A percentile compares a stretch with the other conserved stretches of the same genome.
Conservation (phyloP, 2,888 invertebrate genomes). For the Shargacucullia verbasci region DNA sequence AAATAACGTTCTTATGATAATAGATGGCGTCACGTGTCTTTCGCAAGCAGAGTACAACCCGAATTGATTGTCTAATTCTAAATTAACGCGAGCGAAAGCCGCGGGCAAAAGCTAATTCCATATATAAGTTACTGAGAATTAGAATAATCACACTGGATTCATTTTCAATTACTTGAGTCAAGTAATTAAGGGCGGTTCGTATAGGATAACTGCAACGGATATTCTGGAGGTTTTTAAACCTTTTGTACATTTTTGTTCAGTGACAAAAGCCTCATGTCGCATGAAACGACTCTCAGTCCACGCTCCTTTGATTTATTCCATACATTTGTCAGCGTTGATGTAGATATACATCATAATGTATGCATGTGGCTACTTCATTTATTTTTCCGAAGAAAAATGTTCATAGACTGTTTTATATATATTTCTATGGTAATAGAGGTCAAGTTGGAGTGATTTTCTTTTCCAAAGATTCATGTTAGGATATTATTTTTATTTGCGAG, state of each 20-base stretch:
- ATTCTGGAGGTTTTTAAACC: too few species aligned
- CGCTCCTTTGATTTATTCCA: constrained; percentile 77
- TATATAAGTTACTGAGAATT: too few species aligned
- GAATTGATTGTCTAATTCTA: too few species aligned
- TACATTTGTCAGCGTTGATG: constrained; percentile 78
- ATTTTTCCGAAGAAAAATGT: constrained; percentile 71
- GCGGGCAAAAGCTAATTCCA: too few species aligned
- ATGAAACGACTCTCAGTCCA: constrained; percentile 69
- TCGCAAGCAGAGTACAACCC: too few species aligned
- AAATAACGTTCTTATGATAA: too few species aligned
- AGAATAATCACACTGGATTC: too few species aligned
- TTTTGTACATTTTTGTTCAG: constrained; percentile 9
- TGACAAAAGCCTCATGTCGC: constrained; percentile 42
- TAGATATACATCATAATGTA: constrained; percentile 73
- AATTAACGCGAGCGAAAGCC: too few species aligned
- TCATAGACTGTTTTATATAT: constrained; percentile 65
- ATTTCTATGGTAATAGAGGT: constrained; percentile 67
- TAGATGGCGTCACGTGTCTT: too few species aligned
- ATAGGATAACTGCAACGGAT: too few species aligned
- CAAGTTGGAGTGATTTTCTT: constrained; percentile 68
- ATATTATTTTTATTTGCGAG: constrained; percentile 52
- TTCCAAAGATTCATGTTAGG: constrained; percentile 52
- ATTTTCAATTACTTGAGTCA: too few species aligned
- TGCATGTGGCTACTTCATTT: constrained; percentile 69
- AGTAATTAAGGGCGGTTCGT: too few species aligned